Base-by-base conservation (phyloP, 2,888 invertebrate genomes). In the Parthenolecanium corni region DNA sequence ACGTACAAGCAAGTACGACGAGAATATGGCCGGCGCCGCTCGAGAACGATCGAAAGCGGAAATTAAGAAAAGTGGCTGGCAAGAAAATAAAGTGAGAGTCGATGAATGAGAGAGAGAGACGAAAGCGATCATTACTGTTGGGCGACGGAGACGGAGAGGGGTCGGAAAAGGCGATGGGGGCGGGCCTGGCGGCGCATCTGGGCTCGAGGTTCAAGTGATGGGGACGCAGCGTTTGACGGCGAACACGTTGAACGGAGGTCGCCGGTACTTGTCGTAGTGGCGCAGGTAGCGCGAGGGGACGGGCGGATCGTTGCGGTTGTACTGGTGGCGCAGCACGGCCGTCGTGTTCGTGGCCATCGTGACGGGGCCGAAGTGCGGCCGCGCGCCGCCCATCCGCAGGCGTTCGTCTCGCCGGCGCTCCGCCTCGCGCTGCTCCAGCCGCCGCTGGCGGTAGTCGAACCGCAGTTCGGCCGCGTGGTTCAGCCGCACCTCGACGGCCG, bases 261-360 rank as follows among this genome's bases (percentile, higher is more conserved):
- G 38, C 16, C 42, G 38, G 16, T 36, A 54, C 42, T 54, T 54
- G 23, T 54, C 54, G 42, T 40, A 54, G 42, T 54, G 54, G 16
- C 40, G 40, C 21, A 54, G 20, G 16, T 54, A 54, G n/a, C 23
- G 18, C 14, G 23, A 24, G 11, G 54, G 54, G 23, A 54, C 54
- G 11, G 54, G 54, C 24, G 54, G 54, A 54, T 54, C 42, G 23
- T 54, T 54, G 16, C 54, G 54, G 20, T 54, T 54, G 16, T 54
- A 40, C 14, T 54, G 38, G 14, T 54, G 42, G 20, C 54, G 54
- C 54, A 54, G 38, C 16, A 40, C 40, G 23, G 54, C 42, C 12
- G 54, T 40, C n/a, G 42, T 23, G 23, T 54, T 54, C 3, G 54
- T 54, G 6, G 42, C 54, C 9, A 54, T n/a, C 16, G 38, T 38